Evolutionary conservation across 2,888 invertebrate species (phyloP).

Genomic region (Entomobrya multifasciata): DNA sequence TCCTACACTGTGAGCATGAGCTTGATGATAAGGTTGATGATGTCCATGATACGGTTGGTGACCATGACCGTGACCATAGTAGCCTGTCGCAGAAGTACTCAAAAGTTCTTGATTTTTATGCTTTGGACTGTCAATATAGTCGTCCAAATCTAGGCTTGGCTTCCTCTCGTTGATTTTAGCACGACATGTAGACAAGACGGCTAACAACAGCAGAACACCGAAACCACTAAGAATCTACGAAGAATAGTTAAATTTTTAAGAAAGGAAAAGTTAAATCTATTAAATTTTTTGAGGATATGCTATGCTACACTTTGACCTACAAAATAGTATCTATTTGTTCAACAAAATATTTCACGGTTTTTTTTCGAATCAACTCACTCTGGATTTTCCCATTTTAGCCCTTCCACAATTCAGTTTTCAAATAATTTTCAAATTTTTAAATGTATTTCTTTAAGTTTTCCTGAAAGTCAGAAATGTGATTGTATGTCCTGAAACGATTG

Average conservation of each 20-base stretch:
- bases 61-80: constrained; percentile 32
- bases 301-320: too few species aligned
- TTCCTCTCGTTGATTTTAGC: neutral
- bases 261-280: neutral
- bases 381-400: neutral
- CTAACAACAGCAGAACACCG: neutral
- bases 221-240: neutral
- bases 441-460: neutral
- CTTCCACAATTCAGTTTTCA: too few species aligned
- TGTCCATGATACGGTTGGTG: constrained; percentile 15
- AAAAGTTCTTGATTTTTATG: constrained; percentile 20
- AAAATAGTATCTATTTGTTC: too few species aligned
- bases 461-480: neutral
- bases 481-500: too few species aligned
- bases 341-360: too few species aligned
- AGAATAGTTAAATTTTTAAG: neutral
- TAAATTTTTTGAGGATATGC: too few species aligned
- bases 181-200: neutral
- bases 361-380: too few species aligned
- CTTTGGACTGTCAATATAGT: constrained; percentile 46
- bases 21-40: neutral
- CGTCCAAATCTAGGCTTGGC: constrained; percentile 47
- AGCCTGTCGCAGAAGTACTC: constrained; percentile 50
- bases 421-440: neutral
- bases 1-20: neutral